phyloP scores from a whole-genome alignment of 2,113 vertebrate genomes.

The Pygoscelis antarcticus region DNA sequence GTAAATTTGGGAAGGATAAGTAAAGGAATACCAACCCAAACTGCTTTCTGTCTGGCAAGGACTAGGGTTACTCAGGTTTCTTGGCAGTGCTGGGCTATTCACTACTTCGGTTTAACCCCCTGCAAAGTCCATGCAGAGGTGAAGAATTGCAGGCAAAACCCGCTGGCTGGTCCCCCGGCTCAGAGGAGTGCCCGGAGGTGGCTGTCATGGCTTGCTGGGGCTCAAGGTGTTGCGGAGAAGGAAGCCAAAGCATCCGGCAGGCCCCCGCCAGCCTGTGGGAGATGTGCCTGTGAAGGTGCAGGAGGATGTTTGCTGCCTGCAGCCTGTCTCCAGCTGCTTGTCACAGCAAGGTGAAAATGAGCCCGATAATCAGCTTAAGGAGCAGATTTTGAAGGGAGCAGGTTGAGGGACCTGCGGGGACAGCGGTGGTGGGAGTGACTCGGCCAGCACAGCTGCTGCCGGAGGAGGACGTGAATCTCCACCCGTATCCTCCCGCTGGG shows the following conservation, averaged over 20 bases:
- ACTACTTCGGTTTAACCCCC: neutral
- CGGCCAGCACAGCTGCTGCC: accelerated
- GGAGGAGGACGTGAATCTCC: neutral
- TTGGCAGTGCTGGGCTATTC: neutral
- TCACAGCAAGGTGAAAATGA: neutral
- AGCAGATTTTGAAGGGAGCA: neutral
- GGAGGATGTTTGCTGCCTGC: neutral
- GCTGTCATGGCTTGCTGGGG: neutral
- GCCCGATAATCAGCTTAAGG: neutral
- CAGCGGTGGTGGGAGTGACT: accelerated
- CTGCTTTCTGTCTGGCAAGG: neutral
- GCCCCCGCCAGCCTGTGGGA: neutral
- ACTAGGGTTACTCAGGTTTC: neutral
- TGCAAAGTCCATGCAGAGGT: neutral
- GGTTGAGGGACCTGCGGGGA: neutral
- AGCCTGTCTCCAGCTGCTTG: neutral
- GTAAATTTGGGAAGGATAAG: conserved; percentile 39
- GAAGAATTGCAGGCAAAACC: neutral
- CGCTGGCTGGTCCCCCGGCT: neutral
- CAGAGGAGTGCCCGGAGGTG: neutral
- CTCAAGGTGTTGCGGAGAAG: accelerated
- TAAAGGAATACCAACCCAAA: neutral
- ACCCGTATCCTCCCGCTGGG: accelerated
- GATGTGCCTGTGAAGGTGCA: neutral
- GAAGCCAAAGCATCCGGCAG: neutral